Conservation (phyloP, 2,113 vertebrate genomes). For the Passerina amoena region DNA sequence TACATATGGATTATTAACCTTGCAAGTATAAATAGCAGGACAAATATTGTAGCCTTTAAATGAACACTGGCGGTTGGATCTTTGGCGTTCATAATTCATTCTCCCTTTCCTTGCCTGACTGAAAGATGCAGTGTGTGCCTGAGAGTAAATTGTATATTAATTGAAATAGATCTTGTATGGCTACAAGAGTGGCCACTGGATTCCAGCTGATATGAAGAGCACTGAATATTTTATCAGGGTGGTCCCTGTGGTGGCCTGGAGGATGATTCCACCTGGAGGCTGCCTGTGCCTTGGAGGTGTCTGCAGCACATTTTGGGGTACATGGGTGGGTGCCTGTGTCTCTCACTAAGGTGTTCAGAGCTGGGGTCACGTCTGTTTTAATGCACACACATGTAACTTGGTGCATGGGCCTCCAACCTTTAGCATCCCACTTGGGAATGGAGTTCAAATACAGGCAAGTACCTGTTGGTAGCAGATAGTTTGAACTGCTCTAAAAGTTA, state of each 20-base stretch:
- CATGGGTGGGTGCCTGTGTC: neutral
- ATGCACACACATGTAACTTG: accelerated
- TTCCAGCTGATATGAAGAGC: neutral
- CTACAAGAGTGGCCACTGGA: neutral
- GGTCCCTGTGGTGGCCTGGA: neutral
- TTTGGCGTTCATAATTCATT: neutral
- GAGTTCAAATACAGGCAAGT: neutral
- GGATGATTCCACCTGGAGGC: neutral
- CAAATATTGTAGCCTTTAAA: neutral
- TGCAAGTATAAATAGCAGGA: neutral
- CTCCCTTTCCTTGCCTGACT: neutral
- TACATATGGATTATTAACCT: neutral
- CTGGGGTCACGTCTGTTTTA: neutral
- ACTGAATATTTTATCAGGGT: neutral
- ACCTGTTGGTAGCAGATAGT: neutral
- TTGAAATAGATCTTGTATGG: neutral
- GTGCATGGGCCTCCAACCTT: neutral
- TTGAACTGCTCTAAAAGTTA: neutral
- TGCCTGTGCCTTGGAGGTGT: neutral
- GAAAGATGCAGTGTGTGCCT: neutral
- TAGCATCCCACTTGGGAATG: neutral
- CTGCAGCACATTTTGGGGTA: accelerated
- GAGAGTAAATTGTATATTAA: neutral
- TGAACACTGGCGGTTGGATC: neutral
- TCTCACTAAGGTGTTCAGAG: accelerated